Percentiles rank a stretch among this genome's conserved stretches.
Conservation (phyloP, 2,888 invertebrate genomes). For the Ceriagrion tenellum region DNA sequence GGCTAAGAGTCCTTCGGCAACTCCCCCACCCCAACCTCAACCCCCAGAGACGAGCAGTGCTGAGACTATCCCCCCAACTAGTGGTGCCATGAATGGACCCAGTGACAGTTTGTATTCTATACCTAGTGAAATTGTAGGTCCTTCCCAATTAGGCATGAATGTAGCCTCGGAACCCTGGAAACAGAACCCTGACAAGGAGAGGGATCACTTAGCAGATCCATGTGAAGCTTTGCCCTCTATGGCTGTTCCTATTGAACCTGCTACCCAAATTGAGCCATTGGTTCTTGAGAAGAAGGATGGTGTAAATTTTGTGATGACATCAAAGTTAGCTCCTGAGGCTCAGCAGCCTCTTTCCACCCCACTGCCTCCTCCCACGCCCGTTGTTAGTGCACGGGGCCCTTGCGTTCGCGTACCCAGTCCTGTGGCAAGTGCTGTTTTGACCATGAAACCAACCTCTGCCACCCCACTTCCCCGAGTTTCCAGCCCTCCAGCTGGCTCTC, state of each 20-base stretch:
- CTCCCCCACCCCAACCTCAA: conserved; percentile 44
- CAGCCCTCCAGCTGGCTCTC: neutral
- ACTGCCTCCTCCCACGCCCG: conserved; percentile 9
- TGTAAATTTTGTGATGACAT: neutral
- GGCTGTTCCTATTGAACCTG: conserved; percentile 4
- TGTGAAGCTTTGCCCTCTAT: conserved; percentile 22
- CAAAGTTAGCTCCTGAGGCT: neutral
- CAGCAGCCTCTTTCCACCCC: neutral
- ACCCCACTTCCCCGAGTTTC: neutral
- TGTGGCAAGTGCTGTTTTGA: neutral
- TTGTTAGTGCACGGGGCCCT: conserved; percentile 28
- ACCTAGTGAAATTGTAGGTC: conserved; percentile 52
- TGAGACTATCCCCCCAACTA: conserved; percentile 3
- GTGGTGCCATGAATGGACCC: conserved; percentile 58
- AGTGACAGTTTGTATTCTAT: conserved; percentile 60
- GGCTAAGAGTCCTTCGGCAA: neutral
- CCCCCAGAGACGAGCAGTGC: conserved; percentile 54
- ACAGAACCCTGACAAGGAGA: conserved; percentile 39
- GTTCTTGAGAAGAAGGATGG: conserved; percentile 2
- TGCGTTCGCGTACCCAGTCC: conserved; percentile 25
- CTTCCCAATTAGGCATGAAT: conserved; percentile 47
- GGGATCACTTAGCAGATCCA: conserved; percentile 15
- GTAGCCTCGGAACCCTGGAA: conserved; percentile 53
- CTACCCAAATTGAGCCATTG: neutral
- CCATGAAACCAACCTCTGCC: neutral